These are phyloP conservation scores for Clinocottus analis DNA, from an alignment of 2,113 vertebrate genomes.

Conservation along the genomic window DNA sequence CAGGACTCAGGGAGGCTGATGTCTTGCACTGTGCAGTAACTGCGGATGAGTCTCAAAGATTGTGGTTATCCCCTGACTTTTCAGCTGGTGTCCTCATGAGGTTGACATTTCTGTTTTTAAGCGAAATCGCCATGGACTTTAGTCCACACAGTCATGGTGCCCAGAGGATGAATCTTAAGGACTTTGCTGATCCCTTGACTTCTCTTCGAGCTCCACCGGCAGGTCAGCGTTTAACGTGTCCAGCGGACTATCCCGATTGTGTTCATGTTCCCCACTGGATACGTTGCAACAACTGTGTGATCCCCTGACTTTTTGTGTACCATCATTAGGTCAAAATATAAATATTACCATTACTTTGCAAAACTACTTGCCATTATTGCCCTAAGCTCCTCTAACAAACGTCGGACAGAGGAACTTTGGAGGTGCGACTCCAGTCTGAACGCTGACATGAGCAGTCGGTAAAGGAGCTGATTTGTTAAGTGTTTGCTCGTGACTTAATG, in stretches of 20 bases:
- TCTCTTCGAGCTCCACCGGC: too few species aligned
- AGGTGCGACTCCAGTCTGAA: background rate
- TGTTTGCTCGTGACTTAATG: constrained; percentile 50
- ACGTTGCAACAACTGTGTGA: background rate
- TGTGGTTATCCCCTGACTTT: background rate
- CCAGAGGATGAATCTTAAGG: background rate
- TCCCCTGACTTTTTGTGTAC: background rate
- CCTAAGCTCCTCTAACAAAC: background rate
- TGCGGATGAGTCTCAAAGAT: background rate
- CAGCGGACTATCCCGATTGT: background rate
- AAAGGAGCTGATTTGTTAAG: constrained; percentile 58
- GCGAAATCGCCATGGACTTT: background rate
- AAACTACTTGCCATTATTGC: background rate
- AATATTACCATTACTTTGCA: background rate
- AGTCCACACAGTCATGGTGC: background rate
- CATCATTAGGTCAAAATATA: background rate
- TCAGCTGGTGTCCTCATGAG: background rate
- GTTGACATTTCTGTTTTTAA: background rate
- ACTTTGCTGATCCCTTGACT: background rate
- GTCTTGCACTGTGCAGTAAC: too few species aligned
- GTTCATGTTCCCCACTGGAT: background rate
- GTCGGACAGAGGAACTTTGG: background rate
- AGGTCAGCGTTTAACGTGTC: background rate
- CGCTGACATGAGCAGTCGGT: background rate
- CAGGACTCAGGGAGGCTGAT: too few species aligned